Base-by-base conservation (phyloP, 2,888 invertebrate genomes). In the Cataglyphis albicans region DNA sequence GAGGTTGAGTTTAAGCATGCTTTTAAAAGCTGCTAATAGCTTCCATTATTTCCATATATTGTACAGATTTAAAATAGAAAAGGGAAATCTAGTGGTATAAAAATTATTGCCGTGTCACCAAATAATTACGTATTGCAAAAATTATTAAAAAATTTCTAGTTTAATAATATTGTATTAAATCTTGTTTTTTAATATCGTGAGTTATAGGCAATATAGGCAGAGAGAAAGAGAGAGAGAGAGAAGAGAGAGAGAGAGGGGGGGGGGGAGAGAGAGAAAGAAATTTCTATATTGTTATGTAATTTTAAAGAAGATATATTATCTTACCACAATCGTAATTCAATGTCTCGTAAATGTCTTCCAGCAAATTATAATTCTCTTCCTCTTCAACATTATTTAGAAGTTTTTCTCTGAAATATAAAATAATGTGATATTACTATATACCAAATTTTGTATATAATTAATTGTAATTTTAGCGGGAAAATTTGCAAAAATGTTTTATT, bases 291-390 rank as follows among this genome's bases (percentile, higher is more conserved):
- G 38, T 44, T 63, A 65, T 38, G n/a, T 25, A 41, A 78, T 25
- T 68, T 6, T 76, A 76, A 41, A 55, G n/a, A 18, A 52, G n/a
- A 55, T 12, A 15, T 44, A 7, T 75, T 44, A 52, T 73, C 95
- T 96, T 95, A 97, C 97, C 96, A 94, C 96, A 96, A 88, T 96
- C 96, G 84, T 96, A 96, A 86, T 96, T 95, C 57, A 97, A 95
- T 41, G 96, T 96, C 91, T 97, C 97, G 92, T 96, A 97, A 93
- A 97, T 96, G 95, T 97, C 97, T 95, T 97, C 97, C 92, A 97
- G 95, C 93, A 97, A 96, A 90, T 97, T 96, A 93, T 97, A 97
- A 94, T 97, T 96, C 91, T 96, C 96, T 93, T 96, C 96, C 80
- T 95, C 95, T 86, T 95, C 96, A 74, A 97, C 96, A 91, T 97